Evolutionary conservation across 2,888 invertebrate species (phyloP), one percentile per base, ranked within the genome.

Genomic region (Trissonchulus latispiculum): DNA sequence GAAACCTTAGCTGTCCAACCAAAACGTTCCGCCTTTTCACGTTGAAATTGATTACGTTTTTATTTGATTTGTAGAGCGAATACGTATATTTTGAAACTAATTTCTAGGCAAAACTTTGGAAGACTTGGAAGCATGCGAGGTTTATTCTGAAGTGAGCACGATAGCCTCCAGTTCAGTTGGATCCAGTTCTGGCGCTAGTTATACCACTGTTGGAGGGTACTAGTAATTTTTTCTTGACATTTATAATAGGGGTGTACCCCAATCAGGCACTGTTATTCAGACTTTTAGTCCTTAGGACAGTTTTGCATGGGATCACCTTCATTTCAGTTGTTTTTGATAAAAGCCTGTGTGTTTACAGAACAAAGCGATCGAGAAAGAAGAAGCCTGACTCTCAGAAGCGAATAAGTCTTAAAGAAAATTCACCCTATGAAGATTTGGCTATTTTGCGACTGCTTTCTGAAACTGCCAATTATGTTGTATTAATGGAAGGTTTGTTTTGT

Each of bases 351-450:
- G 48, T 48, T 48, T 48, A 15, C 23, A 48, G 48, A 15, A 48
- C 48, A 8, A 8, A 23, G 8, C 48, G 48, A 8, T 23, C 48
- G 23, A 32, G 33, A 68, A 32, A 36, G 28, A 73, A 73, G 35
- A 73, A 73, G 59, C 1, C 29, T n/a, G 73, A 73, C n/a, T n/a
- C 37, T 35, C 28, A 35, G n/a, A 15, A 31, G 3, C n/a, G 31
- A n/a, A n/a, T 68, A 15, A 32, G 32, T n/a, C 48, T 72, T 1
- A 73, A 73, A 32, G 69, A 59, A 59, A 61, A 61, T 28, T 48
- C 69, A 2, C 48, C 73, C 2, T 72, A 73, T 66, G 74, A 73
- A 37, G 74, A 73, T 72, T 29, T 72, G 33, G 74, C 64, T 1
- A 15, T 72, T 18, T 64, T 73, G 36, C 31, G 59, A 23, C 61